These are phyloP conservation scores for Heliconius nattereri DNA, from an alignment of 1,140 invertebrate species.

Conservation along the genomic window DNA sequence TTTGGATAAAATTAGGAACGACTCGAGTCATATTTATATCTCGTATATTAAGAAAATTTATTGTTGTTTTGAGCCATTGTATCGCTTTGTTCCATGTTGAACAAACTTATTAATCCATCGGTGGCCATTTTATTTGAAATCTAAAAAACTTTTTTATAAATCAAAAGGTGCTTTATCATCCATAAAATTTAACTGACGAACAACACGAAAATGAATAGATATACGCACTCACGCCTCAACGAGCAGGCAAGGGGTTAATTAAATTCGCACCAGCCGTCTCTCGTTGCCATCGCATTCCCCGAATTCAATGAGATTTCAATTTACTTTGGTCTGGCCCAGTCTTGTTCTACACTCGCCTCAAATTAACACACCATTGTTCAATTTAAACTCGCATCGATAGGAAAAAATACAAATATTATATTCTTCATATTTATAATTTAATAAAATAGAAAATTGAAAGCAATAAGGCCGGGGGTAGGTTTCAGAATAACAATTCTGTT, in stretches of 20 bases:
- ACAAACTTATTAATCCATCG: background rate
- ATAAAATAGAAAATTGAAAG: slow-evolving; percentile 19
- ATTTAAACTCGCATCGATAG: slow-evolving; percentile 47
- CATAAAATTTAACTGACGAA: slow-evolving; percentile 49
- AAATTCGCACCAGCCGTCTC: slow-evolving; percentile 77
- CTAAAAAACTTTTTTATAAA: background rate
- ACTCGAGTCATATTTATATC: slow-evolving; percentile 28
- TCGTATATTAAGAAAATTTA: slow-evolving; percentile 34
- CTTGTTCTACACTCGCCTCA: slow-evolving; percentile 53
- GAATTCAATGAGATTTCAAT: slow-evolving; percentile 81
- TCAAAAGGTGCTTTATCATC: slow-evolving; percentile 21
- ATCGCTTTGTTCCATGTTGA: slow-evolving; percentile 1
- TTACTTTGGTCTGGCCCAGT: slow-evolving; percentile 72
- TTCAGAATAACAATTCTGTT: slow-evolving; percentile 31
- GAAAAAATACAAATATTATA: background rate
- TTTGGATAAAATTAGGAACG: slow-evolving; percentile 53
- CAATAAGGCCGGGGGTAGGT: slow-evolving; percentile 3
- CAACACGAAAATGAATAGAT: slow-evolving; percentile 50
- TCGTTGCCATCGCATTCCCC: slow-evolving; percentile 75
- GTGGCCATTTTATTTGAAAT: background rate
- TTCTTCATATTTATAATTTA: slow-evolving; percentile 3
- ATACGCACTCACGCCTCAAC: slow-evolving; percentile 62
- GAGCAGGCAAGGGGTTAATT: slow-evolving; percentile 77
- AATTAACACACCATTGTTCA: slow-evolving; percentile 67
- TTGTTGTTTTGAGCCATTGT: slow-evolving; percentile 10